Base-by-base conservation (phyloP, 2,113 vertebrate species). In the Thermophis baileyi region DNA sequence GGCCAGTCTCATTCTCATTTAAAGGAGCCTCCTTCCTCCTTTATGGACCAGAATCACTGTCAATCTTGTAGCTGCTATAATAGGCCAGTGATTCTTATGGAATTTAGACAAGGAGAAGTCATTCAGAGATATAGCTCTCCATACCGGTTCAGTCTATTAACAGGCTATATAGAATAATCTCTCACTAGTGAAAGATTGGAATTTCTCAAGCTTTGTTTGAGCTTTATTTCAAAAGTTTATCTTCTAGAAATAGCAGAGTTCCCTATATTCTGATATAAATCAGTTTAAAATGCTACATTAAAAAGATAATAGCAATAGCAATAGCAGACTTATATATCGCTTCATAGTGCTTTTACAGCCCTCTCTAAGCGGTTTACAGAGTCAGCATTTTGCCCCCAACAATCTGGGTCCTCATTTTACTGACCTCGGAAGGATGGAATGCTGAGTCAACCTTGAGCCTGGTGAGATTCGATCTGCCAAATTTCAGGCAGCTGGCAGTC, bases 201-300 rank as follows among this genome's bases (percentile, higher is more conserved):
- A 74, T 40, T 81, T 81, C 10, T 6, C 60, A 93, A 94, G 69
- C 18, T 93, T 35, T 91, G 93, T 95, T 94, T 88, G 69, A 93
- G 47, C 74, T 27, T 92, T 92, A 0, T 0, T 0, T 40, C 35
- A 81, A 81, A 81, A 81, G 35, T 22, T 35, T 25, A 2, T 12
- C 74, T 89, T 44, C 6, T 35, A 35, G 25, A 92, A 93, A 44
- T 93, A 89, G 88, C 69, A 88, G 20, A 2, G 44, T 22, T n/a
- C 91, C 94, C 53, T 46, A 27, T 27, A 16, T 74, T 95, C 92
- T n/a, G 3, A 49, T 10, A 16, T 46, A 30, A 35, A 40, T 24
- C 35, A 12, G 24, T 57, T 40, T 40, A 50, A 60, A 63, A 51
- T 69, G 22, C 55, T 88, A 27, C 35, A 24, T 92, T 87, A 69